Conservation (phyloP, 1,140 invertebrate species). For the Brevipalpus yothersi region DNA sequence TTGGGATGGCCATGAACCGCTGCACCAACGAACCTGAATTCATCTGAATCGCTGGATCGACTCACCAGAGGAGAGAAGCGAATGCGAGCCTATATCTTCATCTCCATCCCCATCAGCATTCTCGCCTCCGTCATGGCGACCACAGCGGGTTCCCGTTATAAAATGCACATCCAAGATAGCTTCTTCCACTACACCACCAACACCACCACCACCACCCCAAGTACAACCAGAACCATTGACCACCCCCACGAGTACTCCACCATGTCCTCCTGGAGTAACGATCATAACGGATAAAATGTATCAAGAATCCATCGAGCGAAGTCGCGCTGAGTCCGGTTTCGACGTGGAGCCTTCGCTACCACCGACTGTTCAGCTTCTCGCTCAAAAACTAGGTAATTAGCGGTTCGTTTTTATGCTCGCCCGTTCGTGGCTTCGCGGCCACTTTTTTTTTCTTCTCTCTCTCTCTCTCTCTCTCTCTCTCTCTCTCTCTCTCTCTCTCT, state of each 20-base stretch:
- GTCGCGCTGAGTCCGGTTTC: not conserved
- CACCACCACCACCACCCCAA: not conserved
- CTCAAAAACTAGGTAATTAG: slow-evolving; percentile 9
- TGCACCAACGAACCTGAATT: not conserved
- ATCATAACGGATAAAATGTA: not conserved
- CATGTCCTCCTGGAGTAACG: not conserved
- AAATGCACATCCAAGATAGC: not conserved
- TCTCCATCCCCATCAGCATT: not conserved
- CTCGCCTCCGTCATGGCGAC: not conserved
- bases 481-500: too few species aligned
- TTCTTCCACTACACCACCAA: not conserved
- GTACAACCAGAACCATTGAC: too few species aligned
- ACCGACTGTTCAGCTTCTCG: slow-evolving; percentile 5
- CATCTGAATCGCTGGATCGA: not conserved
- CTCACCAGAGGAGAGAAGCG: not conserved
- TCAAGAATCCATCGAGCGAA: not conserved
- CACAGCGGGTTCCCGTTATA: not conserved
- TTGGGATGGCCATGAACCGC: too few species aligned
- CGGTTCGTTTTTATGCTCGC: not conserved
- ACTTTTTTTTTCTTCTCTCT: too few species aligned
- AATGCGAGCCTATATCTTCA: not conserved
- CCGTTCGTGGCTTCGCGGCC: too few species aligned
- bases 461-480: too few species aligned
- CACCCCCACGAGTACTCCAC: not conserved
- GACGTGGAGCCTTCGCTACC: not conserved